A percentile compares a stretch with the other conserved stretches of the same genome.
Evolutionary conservation across 2,888 invertebrate species (phyloP).

Genomic region (Pseudoips prasinana): DNA sequence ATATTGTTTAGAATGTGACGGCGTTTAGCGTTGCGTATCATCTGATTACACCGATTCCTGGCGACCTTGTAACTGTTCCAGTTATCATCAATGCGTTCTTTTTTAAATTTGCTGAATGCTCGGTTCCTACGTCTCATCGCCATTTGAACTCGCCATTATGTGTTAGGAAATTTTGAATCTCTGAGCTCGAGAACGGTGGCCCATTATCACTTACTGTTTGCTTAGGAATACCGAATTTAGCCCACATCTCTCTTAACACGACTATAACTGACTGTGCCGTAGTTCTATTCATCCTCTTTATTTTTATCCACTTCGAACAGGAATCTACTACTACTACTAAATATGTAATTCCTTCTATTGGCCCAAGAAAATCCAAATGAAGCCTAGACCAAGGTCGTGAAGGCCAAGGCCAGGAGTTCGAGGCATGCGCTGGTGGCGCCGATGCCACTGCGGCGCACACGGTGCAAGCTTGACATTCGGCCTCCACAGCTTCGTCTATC

Average conservation of each 20-base stretch:
- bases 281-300: not conserved
- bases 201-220: slow-evolving; percentile 20
- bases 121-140: no score
- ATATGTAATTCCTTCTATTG: slow-evolving; percentile 15
- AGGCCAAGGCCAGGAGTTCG: slow-evolving; percentile 19
- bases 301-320: slow-evolving; percentile 25
- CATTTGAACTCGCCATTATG: no score
- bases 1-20: no score
- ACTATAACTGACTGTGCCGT: not conserved
- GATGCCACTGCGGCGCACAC: slow-evolving; percentile 10
- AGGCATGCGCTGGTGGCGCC: slow-evolving; percentile 8
- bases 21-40: no score
- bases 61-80: no score
- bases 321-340: slow-evolving; percentile 19
- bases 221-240: slow-evolving; percentile 14
- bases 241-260: slow-evolving; percentile 1
- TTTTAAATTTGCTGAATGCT: no score
- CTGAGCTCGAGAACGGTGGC: slow-evolving; percentile 14
- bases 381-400: slow-evolving; percentile 21
- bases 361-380: slow-evolving; percentile 24
- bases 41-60: no score
- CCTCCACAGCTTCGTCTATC: slow-evolving; percentile 18
- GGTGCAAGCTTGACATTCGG: slow-evolving; percentile 7
- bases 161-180: slow-evolving; percentile 10
- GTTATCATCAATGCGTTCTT: no score